A percentile compares a stretch with the other conserved stretches of the same genome.
Evolutionary conservation across 2,888 invertebrate species (phyloP).

Genomic region (Orchesellides sinensis): DNA sequence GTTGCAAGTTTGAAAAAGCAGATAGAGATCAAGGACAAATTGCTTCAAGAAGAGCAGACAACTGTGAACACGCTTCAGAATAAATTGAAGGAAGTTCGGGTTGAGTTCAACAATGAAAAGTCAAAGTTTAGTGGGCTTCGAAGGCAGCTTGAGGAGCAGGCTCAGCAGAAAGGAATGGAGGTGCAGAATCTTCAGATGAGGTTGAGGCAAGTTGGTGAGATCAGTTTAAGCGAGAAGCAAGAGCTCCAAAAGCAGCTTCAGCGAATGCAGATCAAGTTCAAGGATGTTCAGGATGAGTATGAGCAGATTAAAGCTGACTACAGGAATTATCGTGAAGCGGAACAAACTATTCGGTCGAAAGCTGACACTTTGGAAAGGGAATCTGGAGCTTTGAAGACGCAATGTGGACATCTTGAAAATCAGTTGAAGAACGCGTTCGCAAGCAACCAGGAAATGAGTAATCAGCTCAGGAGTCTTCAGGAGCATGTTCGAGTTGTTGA

Average conservation of each 20-base stretch:
- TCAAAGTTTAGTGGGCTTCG: constrained; percentile 79
- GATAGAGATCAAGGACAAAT: constrained; percentile 90
- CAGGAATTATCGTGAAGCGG: constrained; percentile 53
- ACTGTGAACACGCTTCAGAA: constrained; percentile 86
- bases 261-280: constrained; percentile 76
- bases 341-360: constrained; percentile 65
- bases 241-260: constrained; percentile 82
- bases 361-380: constrained; percentile 70
- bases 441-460: constrained; percentile 69
- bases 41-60: constrained; percentile 85
- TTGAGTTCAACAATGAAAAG: constrained; percentile 84
- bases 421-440: constrained; percentile 77
- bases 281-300: constrained; percentile 64
- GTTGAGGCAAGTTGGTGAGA: constrained; percentile 81
- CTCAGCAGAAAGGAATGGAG: constrained; percentile 80
- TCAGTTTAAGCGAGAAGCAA: constrained; percentile 81
- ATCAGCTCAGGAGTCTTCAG: constrained; percentile 65
- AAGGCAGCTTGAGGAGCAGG: constrained; percentile 81
- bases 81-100: constrained; percentile 87
- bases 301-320: constrained; percentile 58
- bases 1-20: constrained; percentile 92
- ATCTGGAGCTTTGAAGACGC: constrained; percentile 75
- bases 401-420: constrained; percentile 76
- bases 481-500: constrained; percentile 62
- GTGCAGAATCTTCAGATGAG: constrained; percentile 81